These are phyloP conservation scores for Bufo gargarizans DNA, from an alignment of 2,113 vertebrate genomes.

Conservation along the genomic window DNA sequence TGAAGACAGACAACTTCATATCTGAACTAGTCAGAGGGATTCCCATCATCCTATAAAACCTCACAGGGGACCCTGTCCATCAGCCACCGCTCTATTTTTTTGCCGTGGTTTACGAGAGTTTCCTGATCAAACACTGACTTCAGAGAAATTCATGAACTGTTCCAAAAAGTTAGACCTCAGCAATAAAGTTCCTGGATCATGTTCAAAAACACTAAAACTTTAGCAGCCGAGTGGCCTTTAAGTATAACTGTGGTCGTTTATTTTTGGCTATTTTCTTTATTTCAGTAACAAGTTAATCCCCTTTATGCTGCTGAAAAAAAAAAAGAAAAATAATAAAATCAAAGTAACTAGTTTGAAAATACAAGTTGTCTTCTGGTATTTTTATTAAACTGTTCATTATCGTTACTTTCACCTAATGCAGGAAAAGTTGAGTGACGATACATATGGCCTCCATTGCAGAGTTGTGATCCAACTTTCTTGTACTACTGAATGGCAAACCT, in stretches of 20 bases:
- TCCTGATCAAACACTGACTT: conserved; percentile 13
- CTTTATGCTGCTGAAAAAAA: neutral
- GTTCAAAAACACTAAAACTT: conserved; percentile 12
- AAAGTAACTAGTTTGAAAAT: neutral
- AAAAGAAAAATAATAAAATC: neutral
- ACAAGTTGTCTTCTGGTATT: neutral
- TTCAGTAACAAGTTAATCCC: conserved; percentile 15
- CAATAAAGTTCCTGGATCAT: neutral
- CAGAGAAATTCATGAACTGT: neutral
- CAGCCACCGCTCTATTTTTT: conserved; percentile 10
- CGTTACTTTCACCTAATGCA: neutral
- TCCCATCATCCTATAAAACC: conserved; percentile 4
- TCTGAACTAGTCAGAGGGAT: neutral
- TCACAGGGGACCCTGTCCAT: neutral
- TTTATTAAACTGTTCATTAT: neutral
- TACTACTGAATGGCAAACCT: neutral
- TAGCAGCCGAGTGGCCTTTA: neutral
- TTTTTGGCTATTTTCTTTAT: conserved; percentile 18
- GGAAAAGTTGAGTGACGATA: neutral
- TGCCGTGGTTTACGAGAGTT: neutral
- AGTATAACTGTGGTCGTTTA: neutral
- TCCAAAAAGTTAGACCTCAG: conserved; percentile 25
- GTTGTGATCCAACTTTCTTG: neutral
- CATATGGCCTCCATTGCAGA: neutral
- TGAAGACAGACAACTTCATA: neutral